Evolutionary conservation across 2,113 vertebrate genomes (phyloP).

Genomic region (Galemys pyrenaicus): DNA sequence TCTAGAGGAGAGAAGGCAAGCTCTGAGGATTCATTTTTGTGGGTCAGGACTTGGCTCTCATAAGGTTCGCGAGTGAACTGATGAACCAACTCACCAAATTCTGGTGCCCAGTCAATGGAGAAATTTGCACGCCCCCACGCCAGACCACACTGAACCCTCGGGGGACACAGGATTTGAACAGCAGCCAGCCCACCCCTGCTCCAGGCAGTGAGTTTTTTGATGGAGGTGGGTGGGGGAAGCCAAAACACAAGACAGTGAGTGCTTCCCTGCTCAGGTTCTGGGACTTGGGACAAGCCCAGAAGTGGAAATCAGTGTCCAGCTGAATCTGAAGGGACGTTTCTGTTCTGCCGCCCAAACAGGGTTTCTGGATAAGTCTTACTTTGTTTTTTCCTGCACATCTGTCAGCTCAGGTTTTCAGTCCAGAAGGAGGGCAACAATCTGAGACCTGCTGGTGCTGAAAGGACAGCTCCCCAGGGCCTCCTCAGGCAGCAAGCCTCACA

Average conservation of each 20-base stretch:
- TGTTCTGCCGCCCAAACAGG: rapidly evolving
- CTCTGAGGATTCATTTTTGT: neutral
- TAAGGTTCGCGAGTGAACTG: neutral
- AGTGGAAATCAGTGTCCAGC: neutral
- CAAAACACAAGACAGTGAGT: too few species aligned
- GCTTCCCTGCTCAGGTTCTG: neutral
- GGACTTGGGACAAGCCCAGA: neutral
- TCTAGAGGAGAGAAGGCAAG: neutral
- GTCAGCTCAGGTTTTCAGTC: neutral
- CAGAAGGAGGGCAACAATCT: neutral
- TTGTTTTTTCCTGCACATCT: too few species aligned
- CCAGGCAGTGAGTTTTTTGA: neutral
- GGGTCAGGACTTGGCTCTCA: too few species aligned
- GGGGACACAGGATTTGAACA: neutral
- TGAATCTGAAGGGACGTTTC: neutral
- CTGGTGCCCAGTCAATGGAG: neutral
- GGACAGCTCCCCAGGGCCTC: neutral
- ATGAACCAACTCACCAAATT: neutral
- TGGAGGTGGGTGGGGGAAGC: neutral
- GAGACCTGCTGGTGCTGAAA: neutral
- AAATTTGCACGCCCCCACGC: neutral
- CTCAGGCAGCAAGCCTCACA: rapidly evolving
- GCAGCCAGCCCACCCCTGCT: neutral
- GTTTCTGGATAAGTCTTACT: neutral
- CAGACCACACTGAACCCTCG: neutral